Base-by-base conservation (phyloP, 2,888 invertebrate species). In the Plagiodera versicolora region DNA sequence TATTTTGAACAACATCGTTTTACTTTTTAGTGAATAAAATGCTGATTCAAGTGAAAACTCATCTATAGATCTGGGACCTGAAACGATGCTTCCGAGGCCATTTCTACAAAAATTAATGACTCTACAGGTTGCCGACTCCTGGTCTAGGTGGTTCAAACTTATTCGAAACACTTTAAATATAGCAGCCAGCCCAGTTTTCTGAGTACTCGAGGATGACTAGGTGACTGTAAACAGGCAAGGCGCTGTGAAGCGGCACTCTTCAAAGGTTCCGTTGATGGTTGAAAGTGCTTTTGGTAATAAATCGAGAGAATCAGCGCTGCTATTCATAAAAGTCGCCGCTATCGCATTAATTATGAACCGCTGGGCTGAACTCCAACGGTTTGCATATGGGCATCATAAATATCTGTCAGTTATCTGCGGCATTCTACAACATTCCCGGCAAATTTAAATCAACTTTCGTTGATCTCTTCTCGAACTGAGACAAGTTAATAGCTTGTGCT, bases 271-370 rank as follows among this genome's bases (percentile, higher is more conserved):
- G 73, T 71, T 74, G 76, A 75, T 74, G 75, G 74, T 72, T 70
- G 72, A 73, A 72, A 78, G 77, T 75, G 75, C 76, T 76, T 77
- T 77, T 72, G 72, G 77, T 78, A 79, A 79, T 79, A 79, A 79
- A 79, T 79, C 77, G 77, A 77, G 72, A 68, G 77, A 79, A 79
- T 79, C 79, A 77, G 75, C 76, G 77, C 74, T 70, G 73, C 78
- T 77, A 79, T 79, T 79, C 77, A 79, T 79, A 79, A 79, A 77
- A 78, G 77, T 77, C 74, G 78, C 77, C 79, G 79, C 78, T 78
- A 77, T 78, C 78, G 75, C 78, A 79, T 79, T 79, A 77, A 79
- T 79, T 79, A 78, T 74, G 72, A 72, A 70, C 74, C 72, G 75
- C 75, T 72, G 74, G 70, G 60, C 60, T 53, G 53, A 68, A 60